Evolutionary conservation across 2,888 invertebrate species (phyloP).

Genomic region (Drosophila falleni): DNA sequence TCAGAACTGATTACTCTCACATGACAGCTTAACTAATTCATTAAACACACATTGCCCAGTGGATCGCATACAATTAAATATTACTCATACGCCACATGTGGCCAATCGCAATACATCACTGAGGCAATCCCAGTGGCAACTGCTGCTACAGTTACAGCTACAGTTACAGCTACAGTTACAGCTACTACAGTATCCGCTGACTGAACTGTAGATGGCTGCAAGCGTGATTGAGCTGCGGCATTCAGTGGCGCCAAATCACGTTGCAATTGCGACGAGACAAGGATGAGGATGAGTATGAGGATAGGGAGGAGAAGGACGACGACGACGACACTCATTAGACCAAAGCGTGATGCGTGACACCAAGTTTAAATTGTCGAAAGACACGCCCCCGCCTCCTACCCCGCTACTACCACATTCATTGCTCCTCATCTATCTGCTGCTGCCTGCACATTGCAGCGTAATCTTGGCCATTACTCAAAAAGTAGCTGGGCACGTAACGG

Average conservation of each 20-base stretch:
- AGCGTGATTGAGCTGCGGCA: conserved; percentile 63
- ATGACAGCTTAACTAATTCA: conserved; percentile 28
- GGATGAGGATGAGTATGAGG: conserved; percentile 17
- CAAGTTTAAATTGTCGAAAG: conserved; percentile 71
- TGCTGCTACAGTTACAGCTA: not conserved
- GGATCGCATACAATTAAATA: conserved; percentile 47
- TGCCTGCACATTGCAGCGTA: conserved; percentile 65
- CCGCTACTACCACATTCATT: not conserved
- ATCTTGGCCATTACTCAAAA: conserved; percentile 77
- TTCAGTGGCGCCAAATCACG: conserved; percentile 69
- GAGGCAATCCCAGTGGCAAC: conserved; percentile 16
- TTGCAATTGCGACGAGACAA: conserved; percentile 65
- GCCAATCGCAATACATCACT: conserved; percentile 39
- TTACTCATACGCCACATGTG: conserved; percentile 61
- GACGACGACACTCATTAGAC: conserved; percentile 68
- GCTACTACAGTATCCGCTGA: conserved; percentile 1
- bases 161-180: conserved; percentile 3
- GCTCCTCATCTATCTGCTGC: conserved; percentile 40
- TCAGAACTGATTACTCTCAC: conserved; percentile 4
- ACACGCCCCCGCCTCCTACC: conserved; percentile 34
- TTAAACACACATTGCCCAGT: conserved; percentile 24
- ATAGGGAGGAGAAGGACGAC: conserved; percentile 1
- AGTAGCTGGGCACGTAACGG: conserved; percentile 68
- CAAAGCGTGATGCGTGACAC: conserved; percentile 76
- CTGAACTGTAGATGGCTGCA: conserved; percentile 25